These are phyloP conservation scores for Patella vulgata DNA, from an alignment of 1,140 invertebrate genomes.

Conservation along the genomic window DNA sequence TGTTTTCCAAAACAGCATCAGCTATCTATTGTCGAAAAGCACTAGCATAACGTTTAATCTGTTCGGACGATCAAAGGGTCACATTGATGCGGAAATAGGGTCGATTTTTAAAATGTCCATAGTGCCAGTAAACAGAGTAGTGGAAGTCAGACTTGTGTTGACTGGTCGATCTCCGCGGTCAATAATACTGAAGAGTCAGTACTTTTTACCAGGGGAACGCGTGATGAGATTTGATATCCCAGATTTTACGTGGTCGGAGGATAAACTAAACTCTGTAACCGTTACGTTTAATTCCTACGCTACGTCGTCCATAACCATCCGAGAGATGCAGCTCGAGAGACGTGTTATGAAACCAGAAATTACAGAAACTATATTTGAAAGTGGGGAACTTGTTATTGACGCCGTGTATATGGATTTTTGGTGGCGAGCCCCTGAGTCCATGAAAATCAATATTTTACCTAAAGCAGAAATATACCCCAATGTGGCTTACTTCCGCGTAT, in stretches of 20 bases:
- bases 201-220: conserved; percentile 6
- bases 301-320: conserved; percentile 3
- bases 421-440: conserved; percentile 44
- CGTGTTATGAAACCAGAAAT: conserved; percentile 21
- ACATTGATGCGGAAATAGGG: conserved; percentile 40
- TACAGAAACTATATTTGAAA: conserved; percentile 15
- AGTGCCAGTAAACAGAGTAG: conserved; percentile 1
- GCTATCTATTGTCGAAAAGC: not conserved
- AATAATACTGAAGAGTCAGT: conserved; percentile 5
- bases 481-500: conserved; percentile 34
- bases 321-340: conserved; percentile 18
- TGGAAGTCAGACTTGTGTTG: conserved; percentile 24
- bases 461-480: conserved; percentile 10
- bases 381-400: conserved; percentile 34
- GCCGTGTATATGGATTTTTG: conserved; percentile 47
- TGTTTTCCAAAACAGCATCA: too few relatives aligned
- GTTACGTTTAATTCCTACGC: conserved; percentile 17
- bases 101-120: conserved; percentile 22
- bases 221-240: conserved; percentile 20
- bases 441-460: conserved; percentile 8
- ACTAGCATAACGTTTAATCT: conserved; percentile 26
- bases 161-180: conserved; percentile 22
- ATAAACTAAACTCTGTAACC: conserved; percentile 14
- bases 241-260: conserved; percentile 42
- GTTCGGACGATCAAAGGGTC: conserved; percentile 25